phyloP scores from a whole-genome alignment of 2,113 vertebrate species.

The Sus scrofa region DNA sequence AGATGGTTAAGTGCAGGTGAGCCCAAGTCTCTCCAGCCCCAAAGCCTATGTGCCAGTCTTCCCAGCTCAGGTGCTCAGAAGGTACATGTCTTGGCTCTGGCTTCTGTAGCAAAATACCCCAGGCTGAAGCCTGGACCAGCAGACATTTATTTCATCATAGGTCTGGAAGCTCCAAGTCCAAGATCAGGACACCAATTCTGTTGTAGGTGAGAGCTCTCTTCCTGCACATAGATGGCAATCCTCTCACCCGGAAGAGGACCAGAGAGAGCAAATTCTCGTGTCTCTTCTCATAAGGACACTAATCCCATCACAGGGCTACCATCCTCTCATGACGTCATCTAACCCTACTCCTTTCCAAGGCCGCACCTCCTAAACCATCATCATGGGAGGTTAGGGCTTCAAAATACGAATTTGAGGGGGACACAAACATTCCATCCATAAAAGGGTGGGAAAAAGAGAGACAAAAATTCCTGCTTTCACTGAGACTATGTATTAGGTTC shows the following conservation, averaged over 20 bases:
- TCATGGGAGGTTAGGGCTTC: background rate
- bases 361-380: background rate
- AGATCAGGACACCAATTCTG: background rate
- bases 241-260: no score
- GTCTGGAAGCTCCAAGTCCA: background rate
- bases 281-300: background rate
- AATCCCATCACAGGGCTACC: background rate
- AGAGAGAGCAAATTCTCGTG: no score
- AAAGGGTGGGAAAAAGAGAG: background rate
- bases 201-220: no score
- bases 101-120: background rate
- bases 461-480: background rate
- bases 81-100: background rate
- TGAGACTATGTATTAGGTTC: background rate
- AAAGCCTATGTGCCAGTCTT: background rate
- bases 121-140: no score
- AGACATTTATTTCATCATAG: background rate
- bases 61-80: background rate
- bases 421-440: background rate
- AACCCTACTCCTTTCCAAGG: background rate
- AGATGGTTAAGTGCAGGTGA: background rate
- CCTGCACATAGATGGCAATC: background rate
- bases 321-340: background rate
- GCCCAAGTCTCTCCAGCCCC: background rate
- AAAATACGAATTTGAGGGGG: no score